These are phyloP conservation scores for Danaus chrysippus DNA, from an alignment of 2,888 invertebrate species.

Conservation along the genomic window DNA sequence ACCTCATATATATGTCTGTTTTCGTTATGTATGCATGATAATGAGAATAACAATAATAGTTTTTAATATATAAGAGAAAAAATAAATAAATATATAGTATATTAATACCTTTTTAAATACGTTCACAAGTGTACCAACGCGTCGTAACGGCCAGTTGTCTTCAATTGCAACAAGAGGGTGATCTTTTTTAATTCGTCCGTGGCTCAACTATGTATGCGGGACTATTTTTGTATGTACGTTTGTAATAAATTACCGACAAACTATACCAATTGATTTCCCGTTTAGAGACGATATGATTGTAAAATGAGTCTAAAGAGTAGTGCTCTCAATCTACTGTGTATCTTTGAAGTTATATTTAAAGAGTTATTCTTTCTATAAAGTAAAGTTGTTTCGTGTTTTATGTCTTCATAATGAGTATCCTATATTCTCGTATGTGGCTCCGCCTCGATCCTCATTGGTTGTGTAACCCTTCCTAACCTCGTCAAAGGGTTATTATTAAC, in stretches of 20 bases:
- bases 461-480: constrained; percentile 57
- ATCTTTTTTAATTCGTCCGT: constrained; percentile 68
- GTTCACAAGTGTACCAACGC: constrained; percentile 47
- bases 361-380: no score
- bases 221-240: constrained; percentile 51
- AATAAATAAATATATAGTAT: no score
- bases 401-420: no score
- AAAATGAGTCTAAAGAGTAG: no score
- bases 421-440: constrained; percentile 38
- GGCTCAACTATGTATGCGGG: constrained; percentile 62
- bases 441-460: constrained; percentile 69
- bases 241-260: constrained; percentile 9
- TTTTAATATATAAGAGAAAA: not conserved
- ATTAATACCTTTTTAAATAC: constrained; percentile 20
- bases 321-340: no score
- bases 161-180: constrained; percentile 72
- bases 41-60: constrained; percentile 15
- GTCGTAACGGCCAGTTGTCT: constrained; percentile 57
- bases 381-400: no score
- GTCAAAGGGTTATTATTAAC: constrained; percentile 76
- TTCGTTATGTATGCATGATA: no score
- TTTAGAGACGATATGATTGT: not conserved
- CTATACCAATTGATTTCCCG: constrained; percentile 23
- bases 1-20: not conserved
- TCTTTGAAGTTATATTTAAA: no score